These are phyloP conservation scores for Falco novaeseelandiae DNA, from an alignment of 2,797 vertebrate species.

Conservation along the genomic window DNA sequence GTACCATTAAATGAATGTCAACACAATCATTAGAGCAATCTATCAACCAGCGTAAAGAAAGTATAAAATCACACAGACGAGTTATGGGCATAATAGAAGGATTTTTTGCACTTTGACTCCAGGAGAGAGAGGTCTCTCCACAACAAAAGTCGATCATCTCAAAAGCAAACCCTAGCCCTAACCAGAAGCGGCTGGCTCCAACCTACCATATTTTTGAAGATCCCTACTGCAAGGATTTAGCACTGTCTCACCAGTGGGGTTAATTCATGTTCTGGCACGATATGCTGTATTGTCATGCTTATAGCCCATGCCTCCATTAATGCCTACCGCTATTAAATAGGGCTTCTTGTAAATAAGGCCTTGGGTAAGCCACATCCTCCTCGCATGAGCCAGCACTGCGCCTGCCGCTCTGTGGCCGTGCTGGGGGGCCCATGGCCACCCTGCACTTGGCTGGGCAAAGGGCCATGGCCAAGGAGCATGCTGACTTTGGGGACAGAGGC, in stretches of 20 bases:
- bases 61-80: not conserved
- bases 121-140: not conserved
- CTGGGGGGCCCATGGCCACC: fast-evolving
- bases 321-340: not conserved
- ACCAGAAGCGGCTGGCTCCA: not conserved
- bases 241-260: not conserved
- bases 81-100: not conserved
- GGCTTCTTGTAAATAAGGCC: not conserved
- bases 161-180: not conserved
- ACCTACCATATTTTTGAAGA: not conserved
- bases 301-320: not conserved
- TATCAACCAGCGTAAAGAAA: conserved; percentile 18
- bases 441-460: not conserved
- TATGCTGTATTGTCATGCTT: not conserved
- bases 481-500: not conserved
- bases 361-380: not conserved
- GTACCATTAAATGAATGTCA: conserved; percentile 4
- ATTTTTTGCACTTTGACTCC: not conserved
- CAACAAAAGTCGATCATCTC: not conserved
- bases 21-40: not conserved
- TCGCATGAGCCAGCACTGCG: fast-evolving
- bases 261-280: not conserved
- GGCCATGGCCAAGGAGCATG: not conserved
- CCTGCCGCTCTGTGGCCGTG: not conserved
- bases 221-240: not conserved